Base-by-base conservation (phyloP, 2,113 vertebrate genomes). In the Lophochroa leadbeateri region DNA sequence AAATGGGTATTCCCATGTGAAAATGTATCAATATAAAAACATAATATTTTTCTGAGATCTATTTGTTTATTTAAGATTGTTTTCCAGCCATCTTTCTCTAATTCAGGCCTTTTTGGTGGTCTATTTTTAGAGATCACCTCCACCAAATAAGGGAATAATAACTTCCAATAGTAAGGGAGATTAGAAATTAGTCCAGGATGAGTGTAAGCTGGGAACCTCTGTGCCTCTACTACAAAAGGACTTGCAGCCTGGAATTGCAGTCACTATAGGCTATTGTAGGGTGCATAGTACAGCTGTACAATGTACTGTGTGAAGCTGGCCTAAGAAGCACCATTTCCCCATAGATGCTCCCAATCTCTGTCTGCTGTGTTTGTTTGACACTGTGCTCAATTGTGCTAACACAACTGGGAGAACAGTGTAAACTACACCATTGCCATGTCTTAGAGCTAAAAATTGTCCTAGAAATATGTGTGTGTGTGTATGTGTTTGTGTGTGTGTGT, bases 181-280 rank as follows among this genome's bases (percentile, higher is more conserved):
- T 1, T 37, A 2, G 10, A 29, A 91, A 13, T 11, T 71, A 17
- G 13, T 57, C 6, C 57, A 69, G 33, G 47, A 55, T 53, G 8
- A 44, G 6, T 16, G 31, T 41, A 53, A 93, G 37, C 33, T n/a
- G 76, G 46, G n/a, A 93, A 4, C 6, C 19, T 25, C 20, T 86
- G 37, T 78, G 16, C 31, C 24, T 58, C 13, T 83, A 2, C 9
- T 13, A 9, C 7, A 28, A 29, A 57, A 67, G 28, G n/a, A 27
- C 18, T 28, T 50, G 6, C 5, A 79, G 14, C 1, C 47, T 64
- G 49, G 33, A 76, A 14, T 13, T 10, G 5, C n/a, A 60, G 46
- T 11, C 2, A 0, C 13, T 46, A 17, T 5, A 52, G 15, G 6
- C 6, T 65, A 0, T 21, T 2, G 1, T 25, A 52, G 35, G 47